These are phyloP conservation scores for Grantiella picta DNA, from an alignment of 2,113 vertebrate genomes.

Conservation along the genomic window DNA sequence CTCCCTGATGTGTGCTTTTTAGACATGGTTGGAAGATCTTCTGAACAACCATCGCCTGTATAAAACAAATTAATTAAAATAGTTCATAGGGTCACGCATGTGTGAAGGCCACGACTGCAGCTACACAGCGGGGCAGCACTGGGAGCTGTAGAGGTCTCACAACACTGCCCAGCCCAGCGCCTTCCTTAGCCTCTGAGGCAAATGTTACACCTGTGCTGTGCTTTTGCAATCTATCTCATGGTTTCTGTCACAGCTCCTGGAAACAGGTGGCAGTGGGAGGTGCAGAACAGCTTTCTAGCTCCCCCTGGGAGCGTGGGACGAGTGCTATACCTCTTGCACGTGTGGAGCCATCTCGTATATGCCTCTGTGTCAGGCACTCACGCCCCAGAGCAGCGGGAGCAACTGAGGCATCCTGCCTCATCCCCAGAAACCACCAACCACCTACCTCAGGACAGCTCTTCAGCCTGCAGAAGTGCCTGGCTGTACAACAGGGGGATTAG, in stretches of 20 bases:
- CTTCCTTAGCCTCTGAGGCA: background rate
- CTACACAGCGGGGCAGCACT: rapidly evolving
- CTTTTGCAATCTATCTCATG: background rate
- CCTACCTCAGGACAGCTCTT: background rate
- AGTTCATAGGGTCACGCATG: rapidly evolving
- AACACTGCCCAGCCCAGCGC: background rate
- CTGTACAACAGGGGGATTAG: background rate
- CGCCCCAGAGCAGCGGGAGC: background rate
- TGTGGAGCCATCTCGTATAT: background rate
- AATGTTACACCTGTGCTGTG: background rate
- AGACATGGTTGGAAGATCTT: background rate
- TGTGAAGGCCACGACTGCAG: rapidly evolving
- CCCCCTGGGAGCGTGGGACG: background rate
- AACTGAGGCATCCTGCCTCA: background rate
- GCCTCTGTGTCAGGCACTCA: background rate
- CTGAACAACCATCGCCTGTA: background rate
- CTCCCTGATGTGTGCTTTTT: background rate
- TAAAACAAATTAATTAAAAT: background rate
- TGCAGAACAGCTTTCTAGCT: background rate
- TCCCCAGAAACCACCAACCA: background rate
- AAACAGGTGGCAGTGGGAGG: background rate
- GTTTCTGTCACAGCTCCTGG: background rate
- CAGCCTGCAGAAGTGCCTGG: background rate
- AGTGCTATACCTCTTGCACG: background rate
- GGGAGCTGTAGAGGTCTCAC: rapidly evolving